Evolutionary conservation across 2,888 invertebrate species (phyloP).

Genomic region (Diadegma fenestrale): DNA sequence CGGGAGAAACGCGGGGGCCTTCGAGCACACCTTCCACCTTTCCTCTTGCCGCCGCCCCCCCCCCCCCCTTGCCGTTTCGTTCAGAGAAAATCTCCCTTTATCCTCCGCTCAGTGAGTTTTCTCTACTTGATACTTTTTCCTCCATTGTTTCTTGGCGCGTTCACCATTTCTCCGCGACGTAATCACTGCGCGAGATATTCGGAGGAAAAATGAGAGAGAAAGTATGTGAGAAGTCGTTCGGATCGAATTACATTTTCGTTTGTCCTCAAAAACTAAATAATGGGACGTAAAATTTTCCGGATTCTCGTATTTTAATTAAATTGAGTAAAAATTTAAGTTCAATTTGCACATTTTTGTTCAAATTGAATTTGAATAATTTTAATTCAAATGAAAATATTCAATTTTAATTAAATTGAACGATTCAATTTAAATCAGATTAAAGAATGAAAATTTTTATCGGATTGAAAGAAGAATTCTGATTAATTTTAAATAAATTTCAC

Average conservation of each 20-base stretch:
- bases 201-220: slow-evolving; percentile 9
- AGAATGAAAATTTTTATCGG: too few species aligned
- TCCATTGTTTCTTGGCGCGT: slow-evolving; percentile 61
- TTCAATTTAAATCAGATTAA: too few species aligned
- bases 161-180: slow-evolving; percentile 55
- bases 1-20: slow-evolving; percentile 71
- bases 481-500: too few species aligned
- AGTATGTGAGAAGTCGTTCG: not conserved
- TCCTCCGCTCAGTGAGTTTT: slow-evolving; percentile 54
- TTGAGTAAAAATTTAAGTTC: not conserved
- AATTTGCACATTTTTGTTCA: too few species aligned
- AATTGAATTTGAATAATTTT: too few species aligned
- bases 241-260: not conserved
- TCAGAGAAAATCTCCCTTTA: slow-evolving; percentile 54
- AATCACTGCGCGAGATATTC: slow-evolving; percentile 72
- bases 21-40: slow-evolving; percentile 55
- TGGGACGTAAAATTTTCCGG: not conserved
- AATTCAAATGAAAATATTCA: too few species aligned
- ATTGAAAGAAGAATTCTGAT: too few species aligned
- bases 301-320: not conserved
- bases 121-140: slow-evolving; percentile 48
- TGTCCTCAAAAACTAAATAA: not conserved
- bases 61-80: slow-evolving; percentile 17
- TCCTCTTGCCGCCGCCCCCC: slow-evolving; percentile 32
- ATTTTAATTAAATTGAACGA: too few species aligned